Evolutionary conservation across 2,113 vertebrate species (phyloP).

Genomic region (Ahaetulla prasina): DNA sequence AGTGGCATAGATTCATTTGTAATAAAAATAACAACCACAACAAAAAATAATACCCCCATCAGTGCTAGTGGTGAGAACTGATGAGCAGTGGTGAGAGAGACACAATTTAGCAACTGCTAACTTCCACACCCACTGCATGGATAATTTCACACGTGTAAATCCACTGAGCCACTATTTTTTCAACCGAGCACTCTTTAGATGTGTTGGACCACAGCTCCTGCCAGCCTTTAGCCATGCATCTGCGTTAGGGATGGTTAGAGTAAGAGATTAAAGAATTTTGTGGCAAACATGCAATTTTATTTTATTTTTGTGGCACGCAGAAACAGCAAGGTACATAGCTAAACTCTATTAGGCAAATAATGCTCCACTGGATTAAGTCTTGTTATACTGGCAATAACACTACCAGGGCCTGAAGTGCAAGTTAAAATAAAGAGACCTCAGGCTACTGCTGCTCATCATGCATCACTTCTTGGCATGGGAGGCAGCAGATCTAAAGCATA

Average conservation of each 20-base stretch:
- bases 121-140: neutral
- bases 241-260: neutral
- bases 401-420: neutral
- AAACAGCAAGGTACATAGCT: neutral
- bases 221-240: neutral
- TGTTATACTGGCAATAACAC: neutral
- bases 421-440: slow-evolving; percentile 8
- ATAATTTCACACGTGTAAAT: neutral
- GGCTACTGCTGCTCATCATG: neutral
- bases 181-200: neutral
- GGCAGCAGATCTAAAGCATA: slow-evolving; percentile 22
- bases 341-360: neutral
- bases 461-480: slow-evolving; percentile 20
- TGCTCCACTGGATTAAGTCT: neutral
- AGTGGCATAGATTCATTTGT: neutral
- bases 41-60: neutral
- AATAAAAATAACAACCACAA: neutral
- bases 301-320: neutral
- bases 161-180: neutral
- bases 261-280: neutral
- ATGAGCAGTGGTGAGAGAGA: neutral
- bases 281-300: neutral
- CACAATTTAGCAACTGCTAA: neutral
- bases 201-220: neutral
- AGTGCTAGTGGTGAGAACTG: neutral